Evolutionary conservation across 1,140 invertebrate genomes (phyloP).

Genomic region (Solen grandis): DNA sequence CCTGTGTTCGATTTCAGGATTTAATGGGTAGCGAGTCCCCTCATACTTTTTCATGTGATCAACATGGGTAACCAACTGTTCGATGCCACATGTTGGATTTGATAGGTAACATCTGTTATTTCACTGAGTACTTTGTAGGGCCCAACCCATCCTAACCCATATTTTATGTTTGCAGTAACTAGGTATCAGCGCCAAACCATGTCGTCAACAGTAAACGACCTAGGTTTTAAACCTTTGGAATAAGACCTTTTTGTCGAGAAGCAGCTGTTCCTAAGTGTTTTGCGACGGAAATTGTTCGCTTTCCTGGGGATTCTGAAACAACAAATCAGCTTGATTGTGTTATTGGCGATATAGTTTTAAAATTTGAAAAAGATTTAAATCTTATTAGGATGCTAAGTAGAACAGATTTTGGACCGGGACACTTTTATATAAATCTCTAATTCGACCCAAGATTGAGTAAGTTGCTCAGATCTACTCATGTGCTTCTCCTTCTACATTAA

Average conservation of each 20-base stretch:
- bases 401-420: too few relatives aligned
- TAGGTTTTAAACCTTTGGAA: conserved; percentile 1
- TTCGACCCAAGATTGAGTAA: too few relatives aligned
- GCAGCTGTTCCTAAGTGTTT: conserved; percentile 11
- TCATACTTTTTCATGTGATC: conserved; percentile 8
- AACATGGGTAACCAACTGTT: background rate
- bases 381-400: too few relatives aligned
- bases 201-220: conserved; percentile 3
- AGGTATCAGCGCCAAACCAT: conserved; percentile 22
- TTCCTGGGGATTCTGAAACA: conserved; percentile 26
- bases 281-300: background rate
- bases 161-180: background rate
- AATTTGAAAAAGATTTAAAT: too few relatives aligned
- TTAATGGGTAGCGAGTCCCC: background rate
- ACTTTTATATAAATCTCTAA: too few relatives aligned
- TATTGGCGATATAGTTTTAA: too few relatives aligned
- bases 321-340: too few relatives aligned
- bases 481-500: too few relatives aligned
- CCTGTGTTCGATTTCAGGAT: background rate
- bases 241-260: background rate
- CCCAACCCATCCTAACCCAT: conserved; percentile 9
- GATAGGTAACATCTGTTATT: conserved; percentile 27
- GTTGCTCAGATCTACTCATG: too few relatives aligned
- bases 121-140: conserved; percentile 16
- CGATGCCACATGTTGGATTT: background rate